phyloP scores from a whole-genome alignment of 2,797 vertebrate species.

The Cryptoblepharus egeriae region DNA sequence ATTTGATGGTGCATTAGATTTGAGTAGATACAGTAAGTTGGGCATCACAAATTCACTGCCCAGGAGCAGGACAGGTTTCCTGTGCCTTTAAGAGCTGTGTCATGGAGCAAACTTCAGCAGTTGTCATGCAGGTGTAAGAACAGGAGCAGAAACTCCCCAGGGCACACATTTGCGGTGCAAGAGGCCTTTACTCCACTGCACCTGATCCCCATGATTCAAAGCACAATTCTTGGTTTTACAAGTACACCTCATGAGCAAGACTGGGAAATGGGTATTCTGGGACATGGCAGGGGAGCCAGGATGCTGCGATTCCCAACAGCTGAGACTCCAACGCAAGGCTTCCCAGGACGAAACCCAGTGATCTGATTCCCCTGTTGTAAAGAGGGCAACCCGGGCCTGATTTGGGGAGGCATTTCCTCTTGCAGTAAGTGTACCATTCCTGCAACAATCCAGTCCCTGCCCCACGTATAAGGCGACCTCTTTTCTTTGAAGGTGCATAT shows the following conservation, averaged over 20 bases:
- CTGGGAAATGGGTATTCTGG: not conserved
- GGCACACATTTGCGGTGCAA: no score
- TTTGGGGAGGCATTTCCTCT: slow-evolving; percentile 56
- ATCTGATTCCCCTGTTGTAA: slow-evolving; percentile 32
- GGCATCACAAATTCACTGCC: not conserved
- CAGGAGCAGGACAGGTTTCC: no score
- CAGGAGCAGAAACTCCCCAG: not conserved
- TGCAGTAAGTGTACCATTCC: slow-evolving; percentile 23
- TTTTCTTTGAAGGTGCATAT: not conserved
- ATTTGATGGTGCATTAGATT: no score
- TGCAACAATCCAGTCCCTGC: not conserved
- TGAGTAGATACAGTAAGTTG: no score
- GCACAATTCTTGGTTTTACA: no score
- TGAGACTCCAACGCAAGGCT: slow-evolving; percentile 34
- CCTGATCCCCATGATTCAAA: not conserved
- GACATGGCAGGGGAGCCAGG: not conserved
- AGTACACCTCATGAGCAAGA: not conserved
- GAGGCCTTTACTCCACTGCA: not conserved
- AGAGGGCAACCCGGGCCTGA: slow-evolving; percentile 45
- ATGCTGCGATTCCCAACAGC: no score
- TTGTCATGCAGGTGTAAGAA: not conserved
- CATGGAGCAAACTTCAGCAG: not conserved
- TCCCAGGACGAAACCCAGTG: not conserved
- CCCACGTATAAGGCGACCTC: not conserved
- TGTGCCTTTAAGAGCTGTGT: no score